Evolutionary conservation across 1,140 invertebrate genomes (phyloP).

Genomic region (Streblospio benedicti): DNA sequence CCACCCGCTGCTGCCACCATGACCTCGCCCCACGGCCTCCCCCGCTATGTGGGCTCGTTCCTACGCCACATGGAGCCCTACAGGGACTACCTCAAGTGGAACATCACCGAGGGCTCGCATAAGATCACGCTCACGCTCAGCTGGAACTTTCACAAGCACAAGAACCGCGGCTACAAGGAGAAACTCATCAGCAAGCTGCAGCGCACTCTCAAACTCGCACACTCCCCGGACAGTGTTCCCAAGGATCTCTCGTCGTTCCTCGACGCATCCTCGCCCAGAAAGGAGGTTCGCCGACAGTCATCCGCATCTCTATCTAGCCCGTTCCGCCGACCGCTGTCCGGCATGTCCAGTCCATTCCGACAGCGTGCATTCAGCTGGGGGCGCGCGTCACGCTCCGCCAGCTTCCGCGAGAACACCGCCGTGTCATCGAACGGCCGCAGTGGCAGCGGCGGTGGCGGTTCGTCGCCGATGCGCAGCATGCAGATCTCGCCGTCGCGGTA

Average conservation of each 20-base stretch:
- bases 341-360: not conserved
- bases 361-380: too few species aligned
- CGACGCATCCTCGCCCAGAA: too few species aligned
- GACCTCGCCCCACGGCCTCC: slow-evolving; percentile 6
- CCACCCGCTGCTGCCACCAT: too few species aligned
- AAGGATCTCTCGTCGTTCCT: too few species aligned
- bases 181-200: slow-evolving; percentile 12
- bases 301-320: not conserved
- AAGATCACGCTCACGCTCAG: slow-evolving; percentile 13
- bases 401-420: not conserved
- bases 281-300: not conserved
- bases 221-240: not conserved
- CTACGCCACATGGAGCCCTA: slow-evolving; percentile 11
- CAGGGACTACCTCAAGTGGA: slow-evolving; percentile 17
- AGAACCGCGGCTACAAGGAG: slow-evolving; percentile 4
- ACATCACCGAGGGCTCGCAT: slow-evolving; percentile 8
- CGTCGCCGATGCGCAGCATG: too few species aligned
- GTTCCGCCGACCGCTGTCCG: not conserved
- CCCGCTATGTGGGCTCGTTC: slow-evolving; percentile 7
- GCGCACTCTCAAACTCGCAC: slow-evolving; percentile 6
- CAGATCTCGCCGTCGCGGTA: too few species aligned
- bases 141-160: slow-evolving; percentile 8
- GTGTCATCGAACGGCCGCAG: too few species aligned
- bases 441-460: too few species aligned
- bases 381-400: too few species aligned